A percentile compares a stretch with the other conserved stretches of the same genome.
These are phyloP conservation scores for Lethrus apterus DNA, from an alignment of 1,140 invertebrate species.

Conservation along the genomic window DNA sequence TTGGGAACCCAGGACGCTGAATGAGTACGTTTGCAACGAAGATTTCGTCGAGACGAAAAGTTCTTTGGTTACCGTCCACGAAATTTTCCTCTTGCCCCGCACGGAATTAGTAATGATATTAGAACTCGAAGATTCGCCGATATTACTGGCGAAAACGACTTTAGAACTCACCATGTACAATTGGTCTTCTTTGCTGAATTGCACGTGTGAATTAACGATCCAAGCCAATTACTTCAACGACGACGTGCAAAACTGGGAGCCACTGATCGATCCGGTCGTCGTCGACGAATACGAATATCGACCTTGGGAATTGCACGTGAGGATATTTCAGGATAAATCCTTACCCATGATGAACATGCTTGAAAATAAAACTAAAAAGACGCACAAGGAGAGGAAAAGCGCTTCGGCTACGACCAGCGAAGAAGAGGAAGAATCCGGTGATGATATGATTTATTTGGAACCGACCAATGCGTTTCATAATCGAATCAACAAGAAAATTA, in stretches of 20 bases:
- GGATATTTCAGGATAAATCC: constrained; percentile 50
- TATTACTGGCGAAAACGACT: constrained; percentile 44
- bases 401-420: constrained; percentile 31
- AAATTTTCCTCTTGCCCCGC: constrained; percentile 33
- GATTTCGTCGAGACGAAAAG: constrained; percentile 11
- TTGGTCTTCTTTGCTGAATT: constrained; percentile 56
- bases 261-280: constrained; percentile 66
- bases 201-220: constrained; percentile 51
- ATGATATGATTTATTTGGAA: constrained; percentile 39
- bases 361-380: constrained; percentile 22
- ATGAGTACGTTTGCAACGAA: constrained; percentile 14
- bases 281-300: constrained; percentile 59
- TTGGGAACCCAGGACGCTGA: constrained; percentile 65
- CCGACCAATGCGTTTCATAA: constrained; percentile 32
- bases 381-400: constrained; percentile 23
- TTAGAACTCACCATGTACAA: constrained; percentile 54
- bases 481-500: constrained; percentile 31
- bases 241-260: constrained; percentile 67
- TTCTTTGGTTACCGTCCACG: constrained; percentile 17
- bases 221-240: constrained; percentile 71
- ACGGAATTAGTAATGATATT: constrained; percentile 35
- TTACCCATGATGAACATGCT: constrained; percentile 29
- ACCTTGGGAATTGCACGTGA: constrained; percentile 67
- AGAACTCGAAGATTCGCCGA: constrained; percentile 35
- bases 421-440: constrained; percentile 36